These are phyloP conservation scores for Schizotus pectinicornis DNA, from an alignment of 2,888 invertebrate species.

Conservation along the genomic window DNA sequence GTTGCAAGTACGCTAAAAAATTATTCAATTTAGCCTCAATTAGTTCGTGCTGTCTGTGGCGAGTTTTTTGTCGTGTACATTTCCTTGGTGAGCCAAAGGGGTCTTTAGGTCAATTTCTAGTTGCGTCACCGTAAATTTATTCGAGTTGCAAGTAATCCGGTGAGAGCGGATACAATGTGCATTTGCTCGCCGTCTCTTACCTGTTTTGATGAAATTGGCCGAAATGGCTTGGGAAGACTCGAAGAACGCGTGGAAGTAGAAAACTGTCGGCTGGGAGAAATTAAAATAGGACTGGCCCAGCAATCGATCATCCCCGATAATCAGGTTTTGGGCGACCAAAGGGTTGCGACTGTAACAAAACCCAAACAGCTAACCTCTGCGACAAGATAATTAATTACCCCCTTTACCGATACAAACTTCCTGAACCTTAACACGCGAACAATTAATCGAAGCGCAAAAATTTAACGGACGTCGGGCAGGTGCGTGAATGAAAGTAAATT, in stretches of 20 bases:
- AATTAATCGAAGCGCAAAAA: too few species aligned
- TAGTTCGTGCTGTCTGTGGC: not conserved
- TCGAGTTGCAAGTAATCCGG: not conserved
- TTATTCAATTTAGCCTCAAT: not conserved
- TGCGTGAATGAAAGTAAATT: too few species aligned
- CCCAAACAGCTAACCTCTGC: not conserved
- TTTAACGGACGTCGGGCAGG: too few species aligned
- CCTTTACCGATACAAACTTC: not conserved
- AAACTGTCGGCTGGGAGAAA: slow-evolving; percentile 64
- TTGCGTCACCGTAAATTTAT: too few species aligned
- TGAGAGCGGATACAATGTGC: not conserved
- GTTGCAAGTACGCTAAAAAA: slow-evolving; percentile 62
- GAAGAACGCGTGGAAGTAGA: slow-evolving; percentile 70
- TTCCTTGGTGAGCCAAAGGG: not conserved
- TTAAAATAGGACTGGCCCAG: slow-evolving; percentile 65
- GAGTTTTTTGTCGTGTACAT: too few species aligned
- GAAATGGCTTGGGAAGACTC: slow-evolving; percentile 66
- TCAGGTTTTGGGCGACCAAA: slow-evolving; percentile 59
- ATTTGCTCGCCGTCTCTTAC: slow-evolving; percentile 49
- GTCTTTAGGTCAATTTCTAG: not conserved
- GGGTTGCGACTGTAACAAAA: slow-evolving; percentile 63
- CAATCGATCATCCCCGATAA: slow-evolving; percentile 62
- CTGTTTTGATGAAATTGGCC: slow-evolving; percentile 62
- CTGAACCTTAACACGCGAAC: too few species aligned
- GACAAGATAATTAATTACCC: too few species aligned